Evolutionary conservation across 35 echinoderm and acorn worm species (phyloP).

Genomic region (Anneissia japonica): DNA sequence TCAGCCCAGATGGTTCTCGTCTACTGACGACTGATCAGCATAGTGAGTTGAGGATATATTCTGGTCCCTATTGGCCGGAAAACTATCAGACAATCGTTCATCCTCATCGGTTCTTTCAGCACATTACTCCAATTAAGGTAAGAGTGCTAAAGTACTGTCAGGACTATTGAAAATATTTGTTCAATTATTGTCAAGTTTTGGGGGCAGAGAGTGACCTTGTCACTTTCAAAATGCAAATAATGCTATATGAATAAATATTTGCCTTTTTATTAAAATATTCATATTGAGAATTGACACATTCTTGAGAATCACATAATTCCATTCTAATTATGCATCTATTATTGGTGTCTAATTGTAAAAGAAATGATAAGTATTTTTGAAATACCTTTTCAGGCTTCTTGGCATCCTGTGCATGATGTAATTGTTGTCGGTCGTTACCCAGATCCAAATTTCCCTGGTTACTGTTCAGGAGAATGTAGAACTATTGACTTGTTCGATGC

Average conservation of each 20-base stretch:
- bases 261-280: too few species aligned
- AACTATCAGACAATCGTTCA: slow-evolving; percentile 45
- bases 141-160: too few species aligned
- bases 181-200: too few species aligned
- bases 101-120: slow-evolving; percentile 65
- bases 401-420: slow-evolving; percentile 62
- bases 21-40: slow-evolving; percentile 64
- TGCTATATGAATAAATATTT: too few species aligned
- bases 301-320: too few species aligned
- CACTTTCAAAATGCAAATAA: too few species aligned
- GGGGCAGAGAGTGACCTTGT: too few species aligned
- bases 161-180: too few species aligned
- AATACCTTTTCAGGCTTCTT: slow-evolving; percentile 36
- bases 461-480: slow-evolving; percentile 8
- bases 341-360: not conserved
- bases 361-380: not conserved
- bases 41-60: slow-evolving; percentile 47
- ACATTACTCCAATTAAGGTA: slow-evolving; percentile 69
- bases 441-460: slow-evolving; percentile 37
- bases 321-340: too few species aligned
- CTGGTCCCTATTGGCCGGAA: slow-evolving; percentile 43
- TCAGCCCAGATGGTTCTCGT: slow-evolving; percentile 54
- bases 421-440: slow-evolving; percentile 64
- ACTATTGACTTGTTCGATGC: slow-evolving; percentile 56
- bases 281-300: too few species aligned